Percentiles rank a stretch among this genome's conserved stretches.
These are phyloP conservation scores for Sebastes diaconus DNA, from an alignment of 2,797 vertebrate genomes.

Conservation along the genomic window DNA sequence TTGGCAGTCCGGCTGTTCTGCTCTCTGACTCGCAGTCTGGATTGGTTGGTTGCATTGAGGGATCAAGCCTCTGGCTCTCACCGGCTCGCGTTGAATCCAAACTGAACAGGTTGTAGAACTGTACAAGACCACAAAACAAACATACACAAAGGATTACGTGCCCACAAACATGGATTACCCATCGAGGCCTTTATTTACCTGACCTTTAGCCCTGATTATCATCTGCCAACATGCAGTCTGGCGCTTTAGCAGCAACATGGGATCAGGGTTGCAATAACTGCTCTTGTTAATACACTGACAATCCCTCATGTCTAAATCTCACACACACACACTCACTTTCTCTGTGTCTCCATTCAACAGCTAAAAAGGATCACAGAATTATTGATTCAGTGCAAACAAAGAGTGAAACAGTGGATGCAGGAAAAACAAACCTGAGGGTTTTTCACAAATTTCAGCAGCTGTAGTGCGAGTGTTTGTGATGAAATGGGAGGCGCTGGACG, in stretches of 20 bases:
- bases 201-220: slow-evolving; percentile 37
- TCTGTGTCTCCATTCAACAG: slow-evolving; percentile 12
- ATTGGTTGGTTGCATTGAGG: slow-evolving; percentile 9
- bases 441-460: slow-evolving; percentile 11
- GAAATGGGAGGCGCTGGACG: not conserved
- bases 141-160: slow-evolving; percentile 30
- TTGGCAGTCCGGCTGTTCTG: not conserved
- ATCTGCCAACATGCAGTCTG: slow-evolving; percentile 11
- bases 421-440: slow-evolving; percentile 31
- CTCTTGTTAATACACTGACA: slow-evolving; percentile 29
- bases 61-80: slow-evolving; percentile 20
- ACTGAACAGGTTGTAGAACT: slow-evolving; percentile 27
- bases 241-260: not conserved
- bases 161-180: slow-evolving; percentile 39
- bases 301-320: not conserved
- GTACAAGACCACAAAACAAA: slow-evolving; percentile 20
- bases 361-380: slow-evolving; percentile 17
- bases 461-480: slow-evolving; percentile 3
- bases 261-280: slow-evolving; percentile 14
- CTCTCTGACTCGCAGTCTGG: not conserved
- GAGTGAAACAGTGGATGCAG: slow-evolving; percentile 26
- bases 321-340: not conserved
- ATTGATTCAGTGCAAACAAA: slow-evolving; percentile 54
- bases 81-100: slow-evolving; percentile 1
- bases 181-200: slow-evolving; percentile 22